Conservation (phyloP, 2,113 vertebrate species). For the Rhegmatorhina hoffmannsi region DNA sequence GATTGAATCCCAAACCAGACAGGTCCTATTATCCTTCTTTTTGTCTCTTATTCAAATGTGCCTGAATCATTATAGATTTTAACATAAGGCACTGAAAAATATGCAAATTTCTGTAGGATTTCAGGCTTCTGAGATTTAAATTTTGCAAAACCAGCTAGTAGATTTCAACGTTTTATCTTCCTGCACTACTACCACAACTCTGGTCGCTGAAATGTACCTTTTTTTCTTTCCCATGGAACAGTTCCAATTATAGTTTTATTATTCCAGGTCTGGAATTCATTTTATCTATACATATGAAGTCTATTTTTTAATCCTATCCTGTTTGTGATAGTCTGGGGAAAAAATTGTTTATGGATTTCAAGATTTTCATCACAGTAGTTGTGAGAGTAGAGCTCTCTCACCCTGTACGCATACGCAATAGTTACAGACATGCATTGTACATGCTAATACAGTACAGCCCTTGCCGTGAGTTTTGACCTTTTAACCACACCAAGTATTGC, state of each 20-base stretch:
- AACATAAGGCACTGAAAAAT: background rate
- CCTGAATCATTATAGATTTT: background rate
- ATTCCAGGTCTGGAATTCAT: background rate
- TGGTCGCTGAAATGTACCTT: background rate
- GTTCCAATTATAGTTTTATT: background rate
- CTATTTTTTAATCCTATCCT: background rate
- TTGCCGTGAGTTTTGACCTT: background rate
- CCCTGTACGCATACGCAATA: background rate
- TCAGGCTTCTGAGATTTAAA: background rate
- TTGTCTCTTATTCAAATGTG: constrained; percentile 35
- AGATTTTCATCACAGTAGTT: background rate
- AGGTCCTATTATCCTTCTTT: constrained; percentile 40
- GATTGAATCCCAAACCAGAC: constrained; percentile 30
- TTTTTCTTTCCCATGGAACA: fast-evolving
- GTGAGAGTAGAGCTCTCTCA: background rate
- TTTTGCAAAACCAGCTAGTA: background rate
- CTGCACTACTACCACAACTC: background rate
- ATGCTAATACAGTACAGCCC: background rate
- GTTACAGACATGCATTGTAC: background rate
- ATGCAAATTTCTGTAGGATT: constrained; percentile 20
- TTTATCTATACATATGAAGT: background rate
- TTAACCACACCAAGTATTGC: background rate
- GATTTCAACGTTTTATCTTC: background rate
- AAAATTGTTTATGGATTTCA: background rate
- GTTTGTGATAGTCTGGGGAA: background rate